Conservation (phyloP, 2,888 invertebrate species). For the Cosmorhoe ocellata region DNA sequence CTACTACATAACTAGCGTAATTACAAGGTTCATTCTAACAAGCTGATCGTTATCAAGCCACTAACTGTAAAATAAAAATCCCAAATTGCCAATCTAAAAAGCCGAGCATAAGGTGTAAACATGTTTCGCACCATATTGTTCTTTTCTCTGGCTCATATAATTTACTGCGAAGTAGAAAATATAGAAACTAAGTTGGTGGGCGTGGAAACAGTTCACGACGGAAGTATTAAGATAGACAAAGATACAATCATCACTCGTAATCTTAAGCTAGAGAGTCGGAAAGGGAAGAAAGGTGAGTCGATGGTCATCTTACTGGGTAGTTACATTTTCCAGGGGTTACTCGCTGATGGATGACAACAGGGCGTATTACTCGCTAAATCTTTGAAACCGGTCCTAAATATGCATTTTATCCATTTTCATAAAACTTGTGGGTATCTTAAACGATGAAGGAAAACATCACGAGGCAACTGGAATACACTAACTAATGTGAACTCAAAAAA, state of each 20-base stretch:
- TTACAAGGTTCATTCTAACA: not conserved
- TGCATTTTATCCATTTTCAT: no score
- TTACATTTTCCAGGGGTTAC: no score
- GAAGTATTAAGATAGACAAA: constrained; percentile 55
- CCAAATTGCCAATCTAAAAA: not conserved
- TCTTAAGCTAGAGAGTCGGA: constrained; percentile 53
- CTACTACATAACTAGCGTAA: no score
- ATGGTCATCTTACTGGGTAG: no score
- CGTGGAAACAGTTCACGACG: constrained; percentile 53
- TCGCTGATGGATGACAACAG: no score
- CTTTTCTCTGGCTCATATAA: constrained; percentile 3
- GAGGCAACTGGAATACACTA: no score
- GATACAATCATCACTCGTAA: constrained; percentile 64
- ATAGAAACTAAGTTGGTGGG: constrained; percentile 49
- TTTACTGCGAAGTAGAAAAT: not conserved
- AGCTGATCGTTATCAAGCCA: constrained; percentile 3
- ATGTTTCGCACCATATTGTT: constrained; percentile 18
- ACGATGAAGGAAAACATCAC: no score
- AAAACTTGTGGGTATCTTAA: no score
- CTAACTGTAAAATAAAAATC: not conserved
- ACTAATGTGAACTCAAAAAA: no score
- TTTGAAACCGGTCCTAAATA: no score
- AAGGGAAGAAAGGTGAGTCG: constrained; percentile 43
- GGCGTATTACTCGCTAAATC: no score
- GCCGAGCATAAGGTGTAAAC: constrained; percentile 2